Evolutionary conservation across 2,888 invertebrate species (phyloP).

Genomic region (Caenorhabditis sp.): DNA sequence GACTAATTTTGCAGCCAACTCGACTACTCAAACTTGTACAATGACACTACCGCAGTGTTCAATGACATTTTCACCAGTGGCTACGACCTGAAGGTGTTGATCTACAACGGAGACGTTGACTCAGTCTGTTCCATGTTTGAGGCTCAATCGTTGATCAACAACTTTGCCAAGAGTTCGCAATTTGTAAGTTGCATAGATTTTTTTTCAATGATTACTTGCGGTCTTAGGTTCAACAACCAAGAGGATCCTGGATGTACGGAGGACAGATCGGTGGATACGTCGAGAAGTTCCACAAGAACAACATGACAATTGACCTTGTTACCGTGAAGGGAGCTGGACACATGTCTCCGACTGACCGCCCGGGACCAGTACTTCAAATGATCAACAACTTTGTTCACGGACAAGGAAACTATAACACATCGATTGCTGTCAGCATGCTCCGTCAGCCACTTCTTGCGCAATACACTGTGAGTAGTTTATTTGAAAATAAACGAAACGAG

Average conservation of each 20-base stretch:
- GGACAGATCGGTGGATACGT: conserved; percentile 70
- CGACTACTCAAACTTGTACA: conserved; percentile 69
- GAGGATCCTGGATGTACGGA: conserved; percentile 68
- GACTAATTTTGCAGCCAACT: conserved; percentile 35
- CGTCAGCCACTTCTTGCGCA: conserved; percentile 72
- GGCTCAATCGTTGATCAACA: conserved; percentile 71
- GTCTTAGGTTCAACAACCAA: conserved; percentile 30
- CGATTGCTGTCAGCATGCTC: conserved; percentile 63
- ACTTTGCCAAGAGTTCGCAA: conserved; percentile 56
- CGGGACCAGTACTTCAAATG: conserved; percentile 89
- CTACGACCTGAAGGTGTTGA: conserved; percentile 69
- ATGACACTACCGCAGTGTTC: conserved; percentile 75
- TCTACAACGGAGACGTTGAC: conserved; percentile 78
- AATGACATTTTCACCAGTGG: conserved; percentile 65
- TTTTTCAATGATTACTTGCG: too few relatives aligned
- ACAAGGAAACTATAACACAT: conserved; percentile 68
- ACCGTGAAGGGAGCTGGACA: conserved; percentile 87
- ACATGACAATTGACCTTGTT: conserved; percentile 67
- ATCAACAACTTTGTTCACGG: conserved; percentile 86
- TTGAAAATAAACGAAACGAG: background rate
- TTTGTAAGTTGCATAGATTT: conserved; percentile 18
- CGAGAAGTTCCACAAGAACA: conserved; percentile 67
- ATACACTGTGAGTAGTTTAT: conserved; percentile 63
- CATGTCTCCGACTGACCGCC: conserved; percentile 90
- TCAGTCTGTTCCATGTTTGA: conserved; percentile 75